Conservation (phyloP, 2,113 vertebrate genomes). For the Corythaeola cristata region DNA sequence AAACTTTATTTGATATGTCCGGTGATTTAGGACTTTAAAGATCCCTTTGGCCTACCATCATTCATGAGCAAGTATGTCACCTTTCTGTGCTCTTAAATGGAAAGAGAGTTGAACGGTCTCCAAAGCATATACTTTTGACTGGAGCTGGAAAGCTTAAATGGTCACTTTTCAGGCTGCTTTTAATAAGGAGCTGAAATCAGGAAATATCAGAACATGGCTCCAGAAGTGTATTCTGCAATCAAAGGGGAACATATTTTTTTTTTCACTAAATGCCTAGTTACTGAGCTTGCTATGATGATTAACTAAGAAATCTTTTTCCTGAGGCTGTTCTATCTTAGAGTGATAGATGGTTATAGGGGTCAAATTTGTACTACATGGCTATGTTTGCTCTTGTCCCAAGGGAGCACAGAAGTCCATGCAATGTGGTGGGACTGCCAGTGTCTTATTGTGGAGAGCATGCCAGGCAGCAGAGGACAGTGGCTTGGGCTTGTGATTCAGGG, state of each 20-base stretch:
- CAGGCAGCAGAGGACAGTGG: background rate
- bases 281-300: background rate
- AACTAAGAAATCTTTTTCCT: background rate
- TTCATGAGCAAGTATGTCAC: background rate
- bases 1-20: conserved; percentile 2
- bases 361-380: background rate
- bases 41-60: background rate
- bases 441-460: rapidly evolving
- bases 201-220: background rate
- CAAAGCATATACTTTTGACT: conserved; percentile 10
- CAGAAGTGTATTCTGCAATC: background rate
- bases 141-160: background rate
- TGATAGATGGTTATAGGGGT: background rate
- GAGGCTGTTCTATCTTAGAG: background rate
- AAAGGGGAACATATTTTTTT: background rate
- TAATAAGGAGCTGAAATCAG: conserved; percentile 10
- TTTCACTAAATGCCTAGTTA: background rate
- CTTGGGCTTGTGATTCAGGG: background rate
- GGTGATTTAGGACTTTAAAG: background rate
- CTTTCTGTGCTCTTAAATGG: background rate
- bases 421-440: background rate
- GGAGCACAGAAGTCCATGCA: background rate
- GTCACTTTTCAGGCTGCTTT: background rate
- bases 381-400: background rate
- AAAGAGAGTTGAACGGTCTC: conserved; percentile 26